phyloP scores from a whole-genome alignment of 1,140 invertebrate species.

The Drosophila biarmipes region DNA sequence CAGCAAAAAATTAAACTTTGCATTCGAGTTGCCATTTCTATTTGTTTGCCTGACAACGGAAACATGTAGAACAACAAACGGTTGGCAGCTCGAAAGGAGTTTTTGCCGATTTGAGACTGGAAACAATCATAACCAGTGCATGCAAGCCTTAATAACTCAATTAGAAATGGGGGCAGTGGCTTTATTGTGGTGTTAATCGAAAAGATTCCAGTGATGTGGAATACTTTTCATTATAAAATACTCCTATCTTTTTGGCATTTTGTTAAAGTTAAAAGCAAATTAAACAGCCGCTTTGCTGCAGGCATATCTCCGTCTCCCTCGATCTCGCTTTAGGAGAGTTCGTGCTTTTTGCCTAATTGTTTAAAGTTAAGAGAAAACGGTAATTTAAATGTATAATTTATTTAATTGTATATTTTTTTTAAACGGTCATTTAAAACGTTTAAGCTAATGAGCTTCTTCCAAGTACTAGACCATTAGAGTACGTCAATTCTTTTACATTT shows the following conservation, averaged over 20 bases:
- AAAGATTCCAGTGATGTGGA: not conserved
- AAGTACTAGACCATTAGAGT: not conserved
- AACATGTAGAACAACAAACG: conserved; percentile 14
- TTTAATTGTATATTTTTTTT: no score
- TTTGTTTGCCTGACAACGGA: conserved; percentile 62
- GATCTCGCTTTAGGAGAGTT: no score
- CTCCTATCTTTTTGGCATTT: no score
- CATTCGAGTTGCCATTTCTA: conserved; percentile 74
- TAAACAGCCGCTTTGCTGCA: no score
- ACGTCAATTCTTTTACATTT: no score
- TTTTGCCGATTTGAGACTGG: conserved; percentile 2
- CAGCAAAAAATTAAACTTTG: conserved; percentile 64
- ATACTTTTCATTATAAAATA: no score
- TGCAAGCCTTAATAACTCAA: conserved; percentile 19
- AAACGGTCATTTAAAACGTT: no score
- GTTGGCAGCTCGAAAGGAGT: conserved; percentile 31
- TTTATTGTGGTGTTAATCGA: not conserved
- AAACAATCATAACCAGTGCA: conserved; percentile 39
- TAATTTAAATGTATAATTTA: not conserved
- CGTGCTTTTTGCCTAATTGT: no score
- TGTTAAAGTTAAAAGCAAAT: no score
- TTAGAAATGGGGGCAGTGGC: conserved; percentile 2
- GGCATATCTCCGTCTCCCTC: no score
- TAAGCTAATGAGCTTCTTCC: not conserved
- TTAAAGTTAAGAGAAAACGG: no score